phyloP scores from a whole-genome alignment of 2,888 invertebrate species.

The Ophioninae sp. region DNA sequence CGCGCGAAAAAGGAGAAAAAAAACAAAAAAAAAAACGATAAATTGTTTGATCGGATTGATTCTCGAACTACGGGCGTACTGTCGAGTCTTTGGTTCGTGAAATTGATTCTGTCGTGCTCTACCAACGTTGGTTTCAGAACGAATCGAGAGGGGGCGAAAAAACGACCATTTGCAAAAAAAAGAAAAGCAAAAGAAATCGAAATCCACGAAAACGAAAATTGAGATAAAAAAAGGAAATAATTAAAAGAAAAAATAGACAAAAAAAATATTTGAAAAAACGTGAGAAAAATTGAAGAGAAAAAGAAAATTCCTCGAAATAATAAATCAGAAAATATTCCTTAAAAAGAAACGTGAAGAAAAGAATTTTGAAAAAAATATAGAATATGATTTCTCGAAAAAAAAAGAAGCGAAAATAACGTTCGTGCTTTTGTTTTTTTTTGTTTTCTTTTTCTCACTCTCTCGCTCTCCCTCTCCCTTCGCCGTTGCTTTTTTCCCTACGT shows the following conservation, averaged over 20 bases:
- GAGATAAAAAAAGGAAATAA: too few species aligned
- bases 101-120: background rate
- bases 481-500: background rate
- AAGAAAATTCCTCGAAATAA: background rate
- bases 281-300: too few species aligned
- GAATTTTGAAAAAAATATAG: too few species aligned
- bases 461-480: too few species aligned
- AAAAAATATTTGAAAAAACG: too few species aligned
- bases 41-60: background rate
- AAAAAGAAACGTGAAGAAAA: background rate
- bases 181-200: too few species aligned
- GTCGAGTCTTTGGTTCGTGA: background rate
- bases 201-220: too few species aligned
- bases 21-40: background rate
- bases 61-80: background rate
- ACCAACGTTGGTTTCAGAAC: background rate
- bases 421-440: background rate
- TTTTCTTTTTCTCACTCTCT: too few species aligned
- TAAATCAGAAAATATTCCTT: background rate
- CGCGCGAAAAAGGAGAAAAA: too few species aligned
- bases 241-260: too few species aligned
- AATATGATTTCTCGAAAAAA: background rate
- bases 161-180: too few species aligned
- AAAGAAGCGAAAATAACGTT: background rate
- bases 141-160: too few species aligned